Percentiles rank a stretch among this genome's conserved stretches.
phyloP scores from a whole-genome alignment of 2,797 vertebrate species.

The Chiloscyllium punctatum region DNA sequence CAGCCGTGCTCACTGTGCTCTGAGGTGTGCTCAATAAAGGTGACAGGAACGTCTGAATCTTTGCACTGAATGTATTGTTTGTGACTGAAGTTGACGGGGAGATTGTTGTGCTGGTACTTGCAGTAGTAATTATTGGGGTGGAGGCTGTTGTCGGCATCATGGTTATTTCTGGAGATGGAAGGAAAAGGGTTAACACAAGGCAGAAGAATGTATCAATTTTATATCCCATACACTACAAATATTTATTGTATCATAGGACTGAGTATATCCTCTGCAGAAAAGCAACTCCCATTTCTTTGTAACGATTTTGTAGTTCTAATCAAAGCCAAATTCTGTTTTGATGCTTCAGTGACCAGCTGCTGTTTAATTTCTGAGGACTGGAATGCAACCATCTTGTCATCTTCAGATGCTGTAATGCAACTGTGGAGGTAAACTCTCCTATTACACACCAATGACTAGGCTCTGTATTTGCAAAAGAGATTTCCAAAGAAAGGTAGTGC shows the following conservation, averaged over 20 bases:
- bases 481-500: neutral
- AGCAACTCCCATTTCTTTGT: neutral
- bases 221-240: neutral
- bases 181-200: neutral
- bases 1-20: slow-evolving; percentile 66
- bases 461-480: neutral
- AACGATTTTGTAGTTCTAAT: neutral
- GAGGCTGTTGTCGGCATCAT: slow-evolving; percentile 29
- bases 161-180: neutral
- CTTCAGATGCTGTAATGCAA: neutral
- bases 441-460: neutral
- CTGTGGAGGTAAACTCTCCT: neutral
- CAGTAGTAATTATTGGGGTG: slow-evolving; percentile 42
- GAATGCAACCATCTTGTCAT: neutral
- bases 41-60: slow-evolving; percentile 55
- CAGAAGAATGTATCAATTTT: neutral
- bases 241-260: neutral
- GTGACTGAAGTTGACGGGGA: slow-evolving; percentile 50
- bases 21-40: slow-evolving; percentile 60
- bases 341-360: neutral
- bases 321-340: neutral
- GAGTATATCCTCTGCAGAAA: neutral
- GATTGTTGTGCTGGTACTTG: slow-evolving; percentile 51
- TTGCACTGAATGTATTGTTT: slow-evolving; percentile 51
- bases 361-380: neutral